Evolutionary conservation across 2,797 vertebrate genomes (phyloP).

Genomic region (Heterohyrax brucei): DNA sequence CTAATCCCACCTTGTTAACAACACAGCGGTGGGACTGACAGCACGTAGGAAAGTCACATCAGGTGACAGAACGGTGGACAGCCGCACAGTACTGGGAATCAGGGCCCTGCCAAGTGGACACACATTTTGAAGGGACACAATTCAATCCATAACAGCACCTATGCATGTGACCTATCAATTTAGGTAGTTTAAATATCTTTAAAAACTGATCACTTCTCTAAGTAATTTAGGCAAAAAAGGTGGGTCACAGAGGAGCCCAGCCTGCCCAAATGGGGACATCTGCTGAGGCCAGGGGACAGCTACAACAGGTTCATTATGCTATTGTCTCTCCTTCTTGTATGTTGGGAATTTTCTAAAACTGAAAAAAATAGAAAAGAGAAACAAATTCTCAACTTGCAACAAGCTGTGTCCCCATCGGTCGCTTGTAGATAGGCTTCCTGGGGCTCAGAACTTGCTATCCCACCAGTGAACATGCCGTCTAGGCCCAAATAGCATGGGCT

Average conservation of each 20-base stretch:
- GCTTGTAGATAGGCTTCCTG: not conserved
- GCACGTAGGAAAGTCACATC: no score
- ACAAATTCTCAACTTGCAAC: not conserved
- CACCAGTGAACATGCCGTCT: fast-evolving
- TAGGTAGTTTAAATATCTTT: not conserved
- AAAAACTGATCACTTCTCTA: not conserved
- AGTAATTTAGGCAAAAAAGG: not conserved
- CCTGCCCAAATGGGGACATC: not conserved
- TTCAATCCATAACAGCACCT: not conserved
- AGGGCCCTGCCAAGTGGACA: no score
- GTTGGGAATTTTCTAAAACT: not conserved
- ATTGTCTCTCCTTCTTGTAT: not conserved
- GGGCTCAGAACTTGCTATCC: not conserved
- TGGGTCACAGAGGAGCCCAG: not conserved
- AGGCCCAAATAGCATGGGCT: not conserved
- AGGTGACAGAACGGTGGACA: no score
- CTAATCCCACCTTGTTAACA: no score
- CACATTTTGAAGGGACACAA: no score
- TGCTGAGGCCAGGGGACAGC: not conserved
- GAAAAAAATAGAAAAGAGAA: not conserved
- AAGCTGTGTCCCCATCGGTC: not conserved
- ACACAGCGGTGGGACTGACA: no score
- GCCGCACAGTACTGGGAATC: no score
- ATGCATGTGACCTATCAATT: not conserved
- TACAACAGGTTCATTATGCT: not conserved